Percentiles rank a stretch among this genome's conserved stretches.
These are phyloP conservation scores for Maccullochella peelii DNA, from an alignment of 2,113 vertebrate genomes.

Conservation along the genomic window DNA sequence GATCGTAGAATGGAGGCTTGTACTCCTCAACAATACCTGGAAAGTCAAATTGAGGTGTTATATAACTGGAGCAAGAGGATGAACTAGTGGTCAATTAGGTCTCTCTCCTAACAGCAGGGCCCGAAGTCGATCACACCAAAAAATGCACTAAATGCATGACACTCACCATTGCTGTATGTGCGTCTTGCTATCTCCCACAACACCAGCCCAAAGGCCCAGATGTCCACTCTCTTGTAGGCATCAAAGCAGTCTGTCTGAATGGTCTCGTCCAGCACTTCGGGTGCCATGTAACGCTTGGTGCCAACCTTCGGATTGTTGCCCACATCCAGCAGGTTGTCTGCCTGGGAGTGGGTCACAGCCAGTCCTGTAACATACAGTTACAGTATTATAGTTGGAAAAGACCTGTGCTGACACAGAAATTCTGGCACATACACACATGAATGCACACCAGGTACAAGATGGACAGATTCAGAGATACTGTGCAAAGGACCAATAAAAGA, in stretches of 20 bases:
- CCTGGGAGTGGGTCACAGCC: conserved; percentile 87
- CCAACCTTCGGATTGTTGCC: conserved; percentile 88
- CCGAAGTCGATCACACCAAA: too few relatives aligned
- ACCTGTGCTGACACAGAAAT: background rate
- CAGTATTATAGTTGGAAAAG: background rate
- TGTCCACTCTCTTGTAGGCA: conserved; percentile 87
- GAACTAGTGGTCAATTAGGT: background rate
- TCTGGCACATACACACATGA: background rate
- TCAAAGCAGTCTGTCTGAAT: conserved; percentile 88
- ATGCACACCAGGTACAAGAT: background rate
- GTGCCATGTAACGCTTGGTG: conserved; percentile 88
- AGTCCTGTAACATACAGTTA: conserved; percentile 72
- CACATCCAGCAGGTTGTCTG: conserved; percentile 86
- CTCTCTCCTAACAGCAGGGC: background rate
- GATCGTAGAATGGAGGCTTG: conserved; percentile 88
- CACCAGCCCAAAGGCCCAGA: conserved; percentile 88
- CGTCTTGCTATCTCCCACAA: conserved; percentile 87
- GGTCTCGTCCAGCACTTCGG: conserved; percentile 86
- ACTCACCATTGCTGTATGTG: conserved; percentile 86
- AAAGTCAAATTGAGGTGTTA: background rate
- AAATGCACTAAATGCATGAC: background rate
- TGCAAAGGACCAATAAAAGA: background rate
- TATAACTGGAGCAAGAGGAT: background rate
- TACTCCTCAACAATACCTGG: conserved; percentile 88
- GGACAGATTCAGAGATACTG: background rate